Conservation (phyloP, 2,113 vertebrate genomes). For the Lipotes vexillifer region DNA sequence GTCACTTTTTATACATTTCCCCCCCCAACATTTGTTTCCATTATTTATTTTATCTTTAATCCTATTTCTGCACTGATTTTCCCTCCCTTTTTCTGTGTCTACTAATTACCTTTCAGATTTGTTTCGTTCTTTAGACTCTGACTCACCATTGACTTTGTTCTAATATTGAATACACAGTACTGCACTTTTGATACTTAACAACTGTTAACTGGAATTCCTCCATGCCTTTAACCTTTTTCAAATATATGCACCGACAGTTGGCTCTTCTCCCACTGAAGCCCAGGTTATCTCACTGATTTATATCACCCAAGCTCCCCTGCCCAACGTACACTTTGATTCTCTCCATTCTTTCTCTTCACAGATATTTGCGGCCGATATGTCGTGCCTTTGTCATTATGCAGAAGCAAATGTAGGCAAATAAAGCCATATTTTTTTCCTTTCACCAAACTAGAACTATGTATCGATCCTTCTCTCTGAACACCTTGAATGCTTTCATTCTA, state of each 20-base stretch:
- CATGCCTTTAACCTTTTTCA: not conserved
- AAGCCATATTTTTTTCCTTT: slow-evolving; percentile 24
- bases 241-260: not conserved
- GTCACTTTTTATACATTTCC: not conserved
- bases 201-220: not conserved
- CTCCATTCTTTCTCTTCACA: not conserved
- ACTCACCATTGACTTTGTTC: not conserved
- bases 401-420: slow-evolving; percentile 5
- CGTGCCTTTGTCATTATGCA: not conserved
- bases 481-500: not conserved
- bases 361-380: not conserved
- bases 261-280: not conserved
- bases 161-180: not conserved
- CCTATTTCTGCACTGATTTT: not conserved
- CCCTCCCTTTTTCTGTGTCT: not conserved
- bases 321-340: not conserved
- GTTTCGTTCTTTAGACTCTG: not conserved
- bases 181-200: not conserved
- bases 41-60: slow-evolving; percentile 8
- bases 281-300: slow-evolving; percentile 15
- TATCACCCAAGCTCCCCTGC: not conserved
- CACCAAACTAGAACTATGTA: not conserved
- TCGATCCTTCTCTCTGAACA: not conserved
- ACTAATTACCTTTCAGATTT: not conserved
- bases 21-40: not conserved